phyloP scores from a whole-genome alignment of 2,113 vertebrate genomes.

The Promerops cafer region DNA sequence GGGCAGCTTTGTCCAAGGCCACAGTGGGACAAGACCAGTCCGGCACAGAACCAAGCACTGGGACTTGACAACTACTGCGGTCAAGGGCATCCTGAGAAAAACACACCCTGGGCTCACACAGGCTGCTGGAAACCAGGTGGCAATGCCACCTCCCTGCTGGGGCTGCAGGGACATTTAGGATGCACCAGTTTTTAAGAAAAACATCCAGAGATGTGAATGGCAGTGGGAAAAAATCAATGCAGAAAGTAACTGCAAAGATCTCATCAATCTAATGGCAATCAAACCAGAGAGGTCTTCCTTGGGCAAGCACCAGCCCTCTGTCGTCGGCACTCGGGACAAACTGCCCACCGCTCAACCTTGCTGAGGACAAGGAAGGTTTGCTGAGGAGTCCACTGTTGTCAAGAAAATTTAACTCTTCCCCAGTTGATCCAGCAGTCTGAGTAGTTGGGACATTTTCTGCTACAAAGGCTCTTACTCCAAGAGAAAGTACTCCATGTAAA shows the following conservation, averaged over 20 bases:
- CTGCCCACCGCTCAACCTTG: neutral
- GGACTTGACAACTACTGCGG: accelerated
- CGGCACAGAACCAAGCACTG: accelerated
- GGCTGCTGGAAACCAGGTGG: neutral
- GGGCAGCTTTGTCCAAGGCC: neutral
- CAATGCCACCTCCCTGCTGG: neutral
- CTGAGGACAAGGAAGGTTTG: neutral
- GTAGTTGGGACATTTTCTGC: neutral
- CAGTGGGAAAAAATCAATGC: neutral
- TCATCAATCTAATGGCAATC: neutral
- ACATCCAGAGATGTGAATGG: neutral
- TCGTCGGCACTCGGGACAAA: neutral
- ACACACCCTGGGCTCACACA: accelerated
- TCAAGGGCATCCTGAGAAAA: neutral
- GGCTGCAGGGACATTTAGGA: neutral
- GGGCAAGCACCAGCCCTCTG: neutral
- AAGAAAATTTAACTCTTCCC: neutral
- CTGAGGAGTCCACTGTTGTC: neutral
- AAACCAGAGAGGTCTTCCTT: neutral
- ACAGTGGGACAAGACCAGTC: neutral
- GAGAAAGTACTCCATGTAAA: neutral
- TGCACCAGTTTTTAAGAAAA: neutral
- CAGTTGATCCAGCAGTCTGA: neutral
- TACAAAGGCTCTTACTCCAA: neutral
- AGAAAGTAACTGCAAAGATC: neutral